Conservation (phyloP, 2,797 vertebrate genomes). For the Acrossocheilus wenchowensis region DNA sequence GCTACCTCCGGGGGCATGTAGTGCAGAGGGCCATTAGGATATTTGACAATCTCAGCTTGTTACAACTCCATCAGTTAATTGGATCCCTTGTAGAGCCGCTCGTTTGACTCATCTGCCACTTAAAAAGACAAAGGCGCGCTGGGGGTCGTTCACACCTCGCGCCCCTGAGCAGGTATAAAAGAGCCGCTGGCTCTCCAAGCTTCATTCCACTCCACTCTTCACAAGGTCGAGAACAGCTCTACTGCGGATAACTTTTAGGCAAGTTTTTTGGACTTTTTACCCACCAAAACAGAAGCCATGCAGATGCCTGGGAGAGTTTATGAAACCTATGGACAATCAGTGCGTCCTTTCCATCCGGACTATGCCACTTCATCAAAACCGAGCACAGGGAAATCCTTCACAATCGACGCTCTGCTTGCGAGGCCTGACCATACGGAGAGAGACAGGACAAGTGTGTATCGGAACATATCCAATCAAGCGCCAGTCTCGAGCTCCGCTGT, state of each 20-base stretch:
- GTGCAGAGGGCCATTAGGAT: conserved; percentile 80
- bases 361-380: conserved; percentile 66
- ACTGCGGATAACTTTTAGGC: conserved; percentile 26
- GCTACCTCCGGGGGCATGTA: conserved; percentile 73
- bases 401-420: conserved; percentile 85
- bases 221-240: conserved; percentile 54
- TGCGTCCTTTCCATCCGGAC: conserved; percentile 70
- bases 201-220: conserved; percentile 58
- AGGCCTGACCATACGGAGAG: conserved; percentile 68
- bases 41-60: conserved; percentile 85
- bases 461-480: conserved; percentile 17
- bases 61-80: conserved; percentile 85
- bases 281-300: conserved; percentile 66
- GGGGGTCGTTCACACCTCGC: conserved; percentile 82
- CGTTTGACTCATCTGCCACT: conserved; percentile 83
- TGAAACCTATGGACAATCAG: conserved; percentile 64
- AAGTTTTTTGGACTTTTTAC: not conserved
- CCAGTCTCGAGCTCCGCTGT: conserved; percentile 49
- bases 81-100: conserved; percentile 82
- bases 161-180: conserved; percentile 74
- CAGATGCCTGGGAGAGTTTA: conserved; percentile 68
- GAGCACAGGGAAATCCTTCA: conserved; percentile 79
- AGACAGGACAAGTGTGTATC: conserved; percentile 57
- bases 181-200: conserved; percentile 14
- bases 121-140: conserved; percentile 80